Evolutionary conservation across 2,888 invertebrate genomes (phyloP).

Genomic region (Chrysomela aeneicollis): DNA sequence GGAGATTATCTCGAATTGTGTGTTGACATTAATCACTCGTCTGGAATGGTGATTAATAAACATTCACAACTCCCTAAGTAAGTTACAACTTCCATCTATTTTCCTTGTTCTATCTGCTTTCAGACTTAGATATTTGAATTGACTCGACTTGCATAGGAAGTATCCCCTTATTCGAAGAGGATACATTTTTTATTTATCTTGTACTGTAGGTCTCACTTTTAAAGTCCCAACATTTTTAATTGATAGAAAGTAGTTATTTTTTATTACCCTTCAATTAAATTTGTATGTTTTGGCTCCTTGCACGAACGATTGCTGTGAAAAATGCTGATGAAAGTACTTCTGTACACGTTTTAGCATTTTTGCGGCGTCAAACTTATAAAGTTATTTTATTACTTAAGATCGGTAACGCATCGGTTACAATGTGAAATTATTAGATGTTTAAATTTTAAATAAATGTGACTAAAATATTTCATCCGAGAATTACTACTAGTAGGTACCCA

Average conservation of each 20-base stretch:
- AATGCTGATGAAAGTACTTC: neutral
- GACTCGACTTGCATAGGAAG: conserved; percentile 33
- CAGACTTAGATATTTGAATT: conserved; percentile 33
- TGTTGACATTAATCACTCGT: neutral
- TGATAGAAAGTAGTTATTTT: conserved; percentile 30
- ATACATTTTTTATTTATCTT: conserved; percentile 40
- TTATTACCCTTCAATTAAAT: conserved; percentile 29
- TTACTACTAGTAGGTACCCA: conserved; percentile 44
- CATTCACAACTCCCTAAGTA: neutral
- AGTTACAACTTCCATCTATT: neutral
- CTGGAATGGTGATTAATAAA: neutral
- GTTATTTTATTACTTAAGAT: conserved; percentile 49
- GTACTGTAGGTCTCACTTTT: conserved; percentile 53
- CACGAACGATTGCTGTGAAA: neutral
- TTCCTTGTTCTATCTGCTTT: neutral
- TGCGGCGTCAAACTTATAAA: neutral
- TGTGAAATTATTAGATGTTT: conserved; percentile 60
- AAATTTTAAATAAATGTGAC: conserved; percentile 62
- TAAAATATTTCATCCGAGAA: conserved; percentile 50
- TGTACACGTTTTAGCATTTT: neutral
- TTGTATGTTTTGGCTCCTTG: conserved; percentile 27
- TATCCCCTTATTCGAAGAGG: conserved; percentile 40
- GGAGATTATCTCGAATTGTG: neutral
- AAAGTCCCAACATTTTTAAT: conserved; percentile 48
- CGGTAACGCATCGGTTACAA: conserved; percentile 52